Evolutionary conservation across 2,888 invertebrate species (phyloP).

Genomic region (Drosophila pseudotakahashii): DNA sequence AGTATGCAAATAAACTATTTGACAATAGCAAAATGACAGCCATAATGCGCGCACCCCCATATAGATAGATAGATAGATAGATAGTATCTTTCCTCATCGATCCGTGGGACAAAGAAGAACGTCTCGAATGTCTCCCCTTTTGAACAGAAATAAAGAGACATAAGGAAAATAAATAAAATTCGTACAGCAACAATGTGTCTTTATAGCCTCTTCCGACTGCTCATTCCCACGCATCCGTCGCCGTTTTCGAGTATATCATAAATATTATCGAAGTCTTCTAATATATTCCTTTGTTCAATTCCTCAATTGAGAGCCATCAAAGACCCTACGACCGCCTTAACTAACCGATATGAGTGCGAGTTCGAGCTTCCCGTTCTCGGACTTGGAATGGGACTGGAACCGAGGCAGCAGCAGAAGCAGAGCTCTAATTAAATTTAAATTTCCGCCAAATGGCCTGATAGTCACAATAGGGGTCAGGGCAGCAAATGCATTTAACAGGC

Average conservation of each 20-base stretch:
- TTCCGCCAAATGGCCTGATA: conserved; percentile 51
- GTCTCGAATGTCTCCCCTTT: conserved; percentile 1
- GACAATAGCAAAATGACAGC: conserved; percentile 37
- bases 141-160: conserved; percentile 5
- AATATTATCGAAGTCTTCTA: conserved; percentile 36
- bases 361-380: conserved; percentile 20
- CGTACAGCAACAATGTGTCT: not conserved
- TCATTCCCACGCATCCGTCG: conserved; percentile 35
- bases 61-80: conserved; percentile 18
- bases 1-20: conserved; percentile 42
- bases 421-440: conserved; percentile 51
- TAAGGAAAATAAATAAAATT: conserved; percentile 26
- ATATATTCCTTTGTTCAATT: conserved; percentile 32
- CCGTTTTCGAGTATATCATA: conserved; percentile 1
- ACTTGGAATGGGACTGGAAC: not conserved
- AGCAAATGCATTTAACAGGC: conserved; percentile 39
- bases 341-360: conserved; percentile 26
- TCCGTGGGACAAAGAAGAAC: conserved; percentile 18
- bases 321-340: conserved; percentile 22
- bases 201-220: conserved; percentile 4
- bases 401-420: conserved; percentile 9
- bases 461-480: conserved; percentile 49
- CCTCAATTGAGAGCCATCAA: conserved; percentile 36
- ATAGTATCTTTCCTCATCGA: conserved; percentile 29
- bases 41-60: conserved; percentile 25